Evolutionary conservation across 2,113 vertebrate genomes (phyloP).

Genomic region (Clarias gariepinus): DNA sequence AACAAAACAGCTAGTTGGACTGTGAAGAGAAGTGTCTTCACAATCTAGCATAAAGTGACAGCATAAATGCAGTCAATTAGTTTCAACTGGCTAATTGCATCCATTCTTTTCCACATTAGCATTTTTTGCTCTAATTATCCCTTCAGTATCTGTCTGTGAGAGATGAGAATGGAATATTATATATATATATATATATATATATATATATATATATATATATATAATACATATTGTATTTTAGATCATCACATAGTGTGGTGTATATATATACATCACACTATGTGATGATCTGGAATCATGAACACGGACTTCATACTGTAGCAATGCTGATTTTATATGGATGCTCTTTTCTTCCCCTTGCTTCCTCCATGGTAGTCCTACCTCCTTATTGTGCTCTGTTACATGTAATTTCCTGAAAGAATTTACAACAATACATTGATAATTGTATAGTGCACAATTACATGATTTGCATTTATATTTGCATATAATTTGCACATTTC

Average conservation of each 20-base stretch:
- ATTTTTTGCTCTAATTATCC: slow-evolving; percentile 11
- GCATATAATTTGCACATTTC: background rate
- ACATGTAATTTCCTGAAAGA: background rate
- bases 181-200: background rate
- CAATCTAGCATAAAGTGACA: background rate
- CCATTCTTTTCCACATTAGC: background rate
- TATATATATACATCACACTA: background rate
- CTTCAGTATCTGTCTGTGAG: background rate
- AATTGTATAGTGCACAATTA: background rate
- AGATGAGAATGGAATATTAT: background rate
- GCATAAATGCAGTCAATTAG: background rate
- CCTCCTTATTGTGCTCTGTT: background rate
- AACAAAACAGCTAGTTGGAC: background rate
- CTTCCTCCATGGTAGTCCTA: background rate
- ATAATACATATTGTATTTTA: no score
- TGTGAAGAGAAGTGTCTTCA: background rate
- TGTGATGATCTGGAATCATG: background rate
- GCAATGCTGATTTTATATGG: background rate
- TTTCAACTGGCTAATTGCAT: slow-evolving; percentile 8
- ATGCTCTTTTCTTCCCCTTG: background rate
- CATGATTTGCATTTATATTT: background rate
- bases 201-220: background rate
- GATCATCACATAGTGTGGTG: no score
- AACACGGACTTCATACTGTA: background rate
- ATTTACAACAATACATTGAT: background rate